phyloP scores from a whole-genome alignment of 2,888 invertebrate genomes.

The Iphiclides podalirius region DNA sequence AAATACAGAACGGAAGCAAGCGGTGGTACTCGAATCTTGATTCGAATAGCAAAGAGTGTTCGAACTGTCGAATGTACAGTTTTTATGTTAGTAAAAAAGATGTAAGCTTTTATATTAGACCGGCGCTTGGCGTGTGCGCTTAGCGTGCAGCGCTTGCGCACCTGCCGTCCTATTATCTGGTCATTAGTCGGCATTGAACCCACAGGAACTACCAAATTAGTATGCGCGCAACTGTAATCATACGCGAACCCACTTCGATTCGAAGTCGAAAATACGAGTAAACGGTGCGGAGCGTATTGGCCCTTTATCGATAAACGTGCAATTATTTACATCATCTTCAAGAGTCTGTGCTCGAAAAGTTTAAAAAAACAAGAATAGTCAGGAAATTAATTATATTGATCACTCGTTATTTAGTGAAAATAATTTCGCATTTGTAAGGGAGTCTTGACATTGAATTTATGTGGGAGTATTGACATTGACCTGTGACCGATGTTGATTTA shows the following conservation, averaged over 20 bases:
- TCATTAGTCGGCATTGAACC: constrained; percentile 60
- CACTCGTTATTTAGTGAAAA: no score
- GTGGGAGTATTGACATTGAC: no score
- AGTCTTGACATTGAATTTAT: no score
- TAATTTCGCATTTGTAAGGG: no score
- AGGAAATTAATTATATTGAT: no score
- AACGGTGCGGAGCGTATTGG: constrained; percentile 1
- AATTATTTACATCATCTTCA: no score
- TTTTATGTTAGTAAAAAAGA: constrained; percentile 15
- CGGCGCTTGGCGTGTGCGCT: constrained; percentile 63
- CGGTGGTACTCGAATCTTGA: constrained; percentile 38
- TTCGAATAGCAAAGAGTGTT: constrained; percentile 30
- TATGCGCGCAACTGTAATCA: constrained; percentile 40
- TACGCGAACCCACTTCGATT: constrained; percentile 24
- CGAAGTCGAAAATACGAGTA: constrained; percentile 20
- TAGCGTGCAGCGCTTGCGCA: constrained; percentile 60
- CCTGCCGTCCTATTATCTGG: constrained; percentile 69
- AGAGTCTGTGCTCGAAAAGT: no score
- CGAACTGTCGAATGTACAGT: constrained; percentile 19
- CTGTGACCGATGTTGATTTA: no score
- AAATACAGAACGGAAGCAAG: constrained; percentile 39
- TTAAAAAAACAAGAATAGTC: not conserved
- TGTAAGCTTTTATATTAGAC: constrained; percentile 19
- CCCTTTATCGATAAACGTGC: constrained; percentile 23
- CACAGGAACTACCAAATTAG: constrained; percentile 49